Percentiles rank a stretch among this genome's conserved stretches.
phyloP scores from a whole-genome alignment of 2,797 vertebrate species.

The Allobates femoralis region DNA sequence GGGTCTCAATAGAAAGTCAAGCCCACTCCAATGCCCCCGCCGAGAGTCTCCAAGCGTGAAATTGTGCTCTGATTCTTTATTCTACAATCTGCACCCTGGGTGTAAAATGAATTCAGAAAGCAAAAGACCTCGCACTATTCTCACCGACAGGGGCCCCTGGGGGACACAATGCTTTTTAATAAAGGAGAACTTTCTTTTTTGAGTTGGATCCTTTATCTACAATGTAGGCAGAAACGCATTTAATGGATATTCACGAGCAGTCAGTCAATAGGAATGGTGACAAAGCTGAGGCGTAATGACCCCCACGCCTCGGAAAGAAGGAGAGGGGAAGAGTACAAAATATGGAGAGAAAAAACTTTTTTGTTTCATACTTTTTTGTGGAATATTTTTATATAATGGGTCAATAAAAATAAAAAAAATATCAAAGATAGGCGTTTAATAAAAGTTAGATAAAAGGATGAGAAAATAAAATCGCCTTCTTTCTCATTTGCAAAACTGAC shows the following conservation, averaged over 20 bases:
- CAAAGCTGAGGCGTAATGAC: background rate
- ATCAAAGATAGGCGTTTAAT: too few relatives aligned
- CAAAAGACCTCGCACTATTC: constrained; percentile 8
- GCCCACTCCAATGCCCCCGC: constrained; percentile 30
- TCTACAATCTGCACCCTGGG: constrained; percentile 16
- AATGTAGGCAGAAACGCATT: too few relatives aligned
- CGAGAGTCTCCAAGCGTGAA: constrained; percentile 46
- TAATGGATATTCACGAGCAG: background rate
- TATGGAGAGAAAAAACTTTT: too few relatives aligned
- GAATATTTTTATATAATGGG: too few relatives aligned
- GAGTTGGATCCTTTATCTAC: background rate
- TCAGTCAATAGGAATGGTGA: background rate
- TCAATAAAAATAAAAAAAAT: too few relatives aligned
- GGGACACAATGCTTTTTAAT: constrained; percentile 1
- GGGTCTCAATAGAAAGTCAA: constrained; percentile 40
- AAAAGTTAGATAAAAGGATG: background rate
- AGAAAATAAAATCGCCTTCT: background rate
- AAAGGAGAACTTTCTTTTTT: background rate
- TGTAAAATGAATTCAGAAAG: constrained; percentile 34
- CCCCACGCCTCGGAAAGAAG: too few relatives aligned
- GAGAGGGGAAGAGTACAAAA: too few relatives aligned
- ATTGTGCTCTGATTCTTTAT: constrained; percentile 39
- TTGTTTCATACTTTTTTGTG: too few relatives aligned
- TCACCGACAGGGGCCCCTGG: background rate
- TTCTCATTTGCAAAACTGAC: background rate